phyloP scores from a whole-genome alignment of 2,113 vertebrate genomes.

The Ailuropoda melanoleuca region DNA sequence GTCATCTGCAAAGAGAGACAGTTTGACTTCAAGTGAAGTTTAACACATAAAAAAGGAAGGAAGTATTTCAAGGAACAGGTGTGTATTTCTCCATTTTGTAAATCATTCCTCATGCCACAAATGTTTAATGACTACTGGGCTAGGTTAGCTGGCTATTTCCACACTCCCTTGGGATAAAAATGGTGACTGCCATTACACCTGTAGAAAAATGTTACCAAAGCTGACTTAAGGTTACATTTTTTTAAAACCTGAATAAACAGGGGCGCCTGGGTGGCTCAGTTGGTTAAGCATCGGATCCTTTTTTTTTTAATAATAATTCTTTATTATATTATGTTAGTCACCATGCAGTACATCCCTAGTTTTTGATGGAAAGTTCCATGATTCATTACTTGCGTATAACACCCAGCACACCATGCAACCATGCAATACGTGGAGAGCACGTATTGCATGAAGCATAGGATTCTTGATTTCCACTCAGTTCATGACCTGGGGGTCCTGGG shows the following conservation, averaged over 20 bases:
- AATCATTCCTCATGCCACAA: conserved; percentile 23
- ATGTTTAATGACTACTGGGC: neutral
- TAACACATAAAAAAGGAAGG: conserved; percentile 36
- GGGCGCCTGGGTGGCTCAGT: neutral
- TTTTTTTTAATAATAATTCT: no score
- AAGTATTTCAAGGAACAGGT: conserved; percentile 32
- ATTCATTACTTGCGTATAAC: no score
- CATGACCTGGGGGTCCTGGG: neutral
- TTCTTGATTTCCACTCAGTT: neutral
- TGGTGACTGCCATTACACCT: neutral
- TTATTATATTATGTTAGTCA: no score
- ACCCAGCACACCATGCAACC: no score
- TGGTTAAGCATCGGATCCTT: neutral
- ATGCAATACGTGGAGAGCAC: no score
- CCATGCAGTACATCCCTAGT: no score
- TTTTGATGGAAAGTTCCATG: no score
- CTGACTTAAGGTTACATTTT: neutral
- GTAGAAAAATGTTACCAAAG: neutral
- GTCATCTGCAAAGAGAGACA: no score
- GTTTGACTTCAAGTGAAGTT: conserved; percentile 17
- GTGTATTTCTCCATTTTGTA: conserved; percentile 38
- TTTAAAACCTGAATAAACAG: neutral
- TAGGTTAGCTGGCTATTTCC: conserved; percentile 9
- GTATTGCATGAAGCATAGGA: neutral
- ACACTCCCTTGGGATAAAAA: neutral